These are phyloP conservation scores for Coronaproctus castanopsis DNA, from an alignment of 2,888 invertebrate species.

Conservation along the genomic window DNA sequence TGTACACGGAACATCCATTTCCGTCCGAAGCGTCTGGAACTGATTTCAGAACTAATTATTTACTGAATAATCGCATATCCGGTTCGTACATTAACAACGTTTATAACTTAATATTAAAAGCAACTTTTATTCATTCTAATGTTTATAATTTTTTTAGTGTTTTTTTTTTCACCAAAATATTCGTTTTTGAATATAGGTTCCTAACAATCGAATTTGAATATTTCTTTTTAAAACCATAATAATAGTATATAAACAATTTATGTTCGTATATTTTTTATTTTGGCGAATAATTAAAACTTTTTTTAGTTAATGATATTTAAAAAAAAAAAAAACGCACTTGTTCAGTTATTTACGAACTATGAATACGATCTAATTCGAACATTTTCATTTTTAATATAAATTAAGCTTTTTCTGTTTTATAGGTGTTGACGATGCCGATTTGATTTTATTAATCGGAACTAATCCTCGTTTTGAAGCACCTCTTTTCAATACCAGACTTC, in stretches of 20 bases:
- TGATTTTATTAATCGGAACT: conserved; percentile 78
- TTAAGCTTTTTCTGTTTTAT: conserved; percentile 13
- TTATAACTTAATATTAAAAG: neutral
- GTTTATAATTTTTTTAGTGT: too few species aligned
- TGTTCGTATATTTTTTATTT: too few species aligned
- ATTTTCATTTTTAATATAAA: too few species aligned
- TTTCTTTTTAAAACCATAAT: too few species aligned
- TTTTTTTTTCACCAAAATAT: too few species aligned
- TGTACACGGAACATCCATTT: conserved; percentile 81
- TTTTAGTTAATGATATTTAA: too few species aligned
- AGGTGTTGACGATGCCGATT: conserved; percentile 83
- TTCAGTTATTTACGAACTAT: neutral
- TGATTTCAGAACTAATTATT: conserved; percentile 75
- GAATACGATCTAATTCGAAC: too few species aligned
- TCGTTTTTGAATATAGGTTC: too few species aligned
- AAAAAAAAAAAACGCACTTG: neutral
- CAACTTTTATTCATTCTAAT: neutral
- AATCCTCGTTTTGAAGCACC: conserved; percentile 97
- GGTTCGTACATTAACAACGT: conserved; percentile 33
- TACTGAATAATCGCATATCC: conserved; percentile 75
- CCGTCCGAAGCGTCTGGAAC: conserved; percentile 59
- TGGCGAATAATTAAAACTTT: too few species aligned
- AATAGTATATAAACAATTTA: too few species aligned
- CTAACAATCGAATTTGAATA: too few species aligned
- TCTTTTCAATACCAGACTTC: conserved; percentile 78